phyloP scores from a whole-genome alignment of 2,888 invertebrate species.

The Ophioninae sp. region DNA sequence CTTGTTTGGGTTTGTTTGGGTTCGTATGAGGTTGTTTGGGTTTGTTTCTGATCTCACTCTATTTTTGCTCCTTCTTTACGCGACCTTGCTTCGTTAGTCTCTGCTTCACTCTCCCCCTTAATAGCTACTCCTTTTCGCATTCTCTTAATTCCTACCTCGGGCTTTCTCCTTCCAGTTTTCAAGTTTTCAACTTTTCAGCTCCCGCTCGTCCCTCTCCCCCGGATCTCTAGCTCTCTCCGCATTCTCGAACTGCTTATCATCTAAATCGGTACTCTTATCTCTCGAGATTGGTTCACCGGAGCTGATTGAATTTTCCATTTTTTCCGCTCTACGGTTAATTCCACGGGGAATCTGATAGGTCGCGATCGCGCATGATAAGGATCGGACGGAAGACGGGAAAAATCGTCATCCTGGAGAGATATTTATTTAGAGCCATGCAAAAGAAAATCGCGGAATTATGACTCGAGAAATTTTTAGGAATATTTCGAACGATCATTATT shows the following conservation, averaged over 20 bases:
- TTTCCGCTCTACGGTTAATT: background rate
- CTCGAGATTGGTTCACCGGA: background rate
- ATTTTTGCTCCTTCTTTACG: no score
- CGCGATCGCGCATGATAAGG: conserved; percentile 27
- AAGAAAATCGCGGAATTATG: no score
- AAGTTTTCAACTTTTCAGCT: background rate
- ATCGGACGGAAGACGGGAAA: background rate
- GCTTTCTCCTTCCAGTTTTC: no score
- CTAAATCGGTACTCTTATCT: conserved; percentile 14
- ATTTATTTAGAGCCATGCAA: no score
- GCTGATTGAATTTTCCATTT: conserved; percentile 12
- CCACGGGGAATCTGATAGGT: background rate
- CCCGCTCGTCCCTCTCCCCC: background rate
- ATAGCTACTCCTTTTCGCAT: no score
- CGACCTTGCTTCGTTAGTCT: background rate
- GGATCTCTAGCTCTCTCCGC: conserved; percentile 5
- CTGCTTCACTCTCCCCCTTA: conserved; percentile 1
- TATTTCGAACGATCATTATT: background rate
- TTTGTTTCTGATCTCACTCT: no score
- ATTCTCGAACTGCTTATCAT: conserved; percentile 5
- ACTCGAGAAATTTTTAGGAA: background rate
- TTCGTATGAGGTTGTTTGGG: no score
- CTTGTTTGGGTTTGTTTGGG: background rate
- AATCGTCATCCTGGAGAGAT: background rate
- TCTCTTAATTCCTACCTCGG: background rate